Evolutionary conservation across 2,888 invertebrate genomes (phyloP), one percentile per base, ranked within the genome.

Genomic region (Polylopha cassiicola): DNA sequence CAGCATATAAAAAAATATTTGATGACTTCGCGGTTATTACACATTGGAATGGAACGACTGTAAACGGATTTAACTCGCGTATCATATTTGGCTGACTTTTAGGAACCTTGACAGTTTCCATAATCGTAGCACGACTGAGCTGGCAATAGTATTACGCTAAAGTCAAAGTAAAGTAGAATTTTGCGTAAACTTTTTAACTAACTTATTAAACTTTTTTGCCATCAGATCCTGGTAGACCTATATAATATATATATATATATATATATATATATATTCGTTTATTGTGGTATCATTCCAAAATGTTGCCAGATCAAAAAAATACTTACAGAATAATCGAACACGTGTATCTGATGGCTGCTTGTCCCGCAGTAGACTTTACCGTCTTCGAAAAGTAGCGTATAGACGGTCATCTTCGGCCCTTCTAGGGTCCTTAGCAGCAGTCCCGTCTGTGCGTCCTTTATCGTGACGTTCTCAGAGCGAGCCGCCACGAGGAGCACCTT

Each of bases 351-450:
- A 47, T 90, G 89, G 48, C 87, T 89, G 57, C 90, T 91, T 1
- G 93, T 93, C 3, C 93, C 93, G 55, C 92, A 93, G 66, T 90
- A 93, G n/a, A 94, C 87, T 44, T 89, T 86, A 37, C 89, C 90
- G 20, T 89, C 87, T 53, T 90, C 87, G 49, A 90, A 87, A n/a
- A 92, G 73, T 37, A 93, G 65, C 4, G 91, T 90, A 59, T 92
- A 93, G 0, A 93, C 91, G 0, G 92, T 91, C 58, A 69, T 87
- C 48, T 76, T 89, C 27, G 74, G 89, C 50, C 81, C 88, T 58
- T 63, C 61, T 18, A 93, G 85, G 0, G 89, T 89, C 20, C 93
- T 79, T 31, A 94, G 61, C 39, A 92, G 71, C 0, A 93, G 73
- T 0, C 93, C 93, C 0, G 88, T 89, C 49, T 87, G 86, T 0